Percentiles rank a stretch among this genome's conserved stretches.
These are phyloP conservation scores for Aphodius sticticus DNA, from an alignment of 2,888 invertebrate species.

Conservation along the genomic window DNA sequence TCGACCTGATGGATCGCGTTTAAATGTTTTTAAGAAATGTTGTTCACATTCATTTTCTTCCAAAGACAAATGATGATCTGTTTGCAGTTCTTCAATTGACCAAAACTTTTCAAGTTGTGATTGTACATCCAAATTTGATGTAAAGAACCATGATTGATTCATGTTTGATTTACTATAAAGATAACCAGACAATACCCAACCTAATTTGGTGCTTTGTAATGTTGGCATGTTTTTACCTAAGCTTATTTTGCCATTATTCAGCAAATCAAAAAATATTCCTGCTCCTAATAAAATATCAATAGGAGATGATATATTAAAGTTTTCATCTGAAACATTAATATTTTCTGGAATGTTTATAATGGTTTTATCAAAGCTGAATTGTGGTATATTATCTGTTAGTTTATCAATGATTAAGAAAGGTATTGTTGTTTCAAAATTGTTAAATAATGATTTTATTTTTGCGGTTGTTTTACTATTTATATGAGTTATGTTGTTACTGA, in stretches of 20 bases:
- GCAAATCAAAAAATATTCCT: no score
- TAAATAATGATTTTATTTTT: not conserved
- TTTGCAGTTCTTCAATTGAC: conserved; percentile 4
- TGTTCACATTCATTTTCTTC: conserved; percentile 22
- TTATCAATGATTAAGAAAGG: conserved; percentile 7
- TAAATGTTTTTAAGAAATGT: not conserved
- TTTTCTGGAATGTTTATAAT: not conserved
- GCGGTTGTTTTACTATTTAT: not conserved
- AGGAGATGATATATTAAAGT: not conserved
- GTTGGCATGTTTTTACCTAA: not conserved
- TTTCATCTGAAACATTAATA: conserved; percentile 17
- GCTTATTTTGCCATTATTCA: no score
- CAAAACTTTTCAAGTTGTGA: conserved; percentile 22
- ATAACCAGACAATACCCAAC: conserved; percentile 12
- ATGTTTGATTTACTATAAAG: not conserved
- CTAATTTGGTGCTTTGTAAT: conserved; percentile 7
- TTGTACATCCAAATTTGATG: not conserved
- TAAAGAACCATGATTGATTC: not conserved
- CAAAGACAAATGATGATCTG: not conserved
- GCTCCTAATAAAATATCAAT: conserved; percentile 27
- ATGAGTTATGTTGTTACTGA: not conserved
- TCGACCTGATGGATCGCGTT: not conserved
- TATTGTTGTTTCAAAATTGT: not conserved
- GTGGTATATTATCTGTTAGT: conserved; percentile 11
- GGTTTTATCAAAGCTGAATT: conserved; percentile 1